Conservation (phyloP, 92 coral and sea anemone genomes). For the Parazoanthus darwini region DNA sequence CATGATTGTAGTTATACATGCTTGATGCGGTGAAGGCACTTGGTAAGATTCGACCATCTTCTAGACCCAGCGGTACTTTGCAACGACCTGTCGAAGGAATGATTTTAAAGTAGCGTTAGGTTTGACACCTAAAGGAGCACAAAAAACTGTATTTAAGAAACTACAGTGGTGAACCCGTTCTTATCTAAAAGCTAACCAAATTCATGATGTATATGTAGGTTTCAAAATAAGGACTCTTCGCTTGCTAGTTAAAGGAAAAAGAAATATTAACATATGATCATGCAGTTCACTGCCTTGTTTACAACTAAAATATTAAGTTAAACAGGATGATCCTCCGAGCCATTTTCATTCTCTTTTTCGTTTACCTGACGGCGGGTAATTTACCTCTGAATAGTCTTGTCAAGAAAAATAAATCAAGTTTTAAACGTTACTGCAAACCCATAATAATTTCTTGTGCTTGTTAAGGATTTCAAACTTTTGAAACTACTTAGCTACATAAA, state of each 20-base stretch:
- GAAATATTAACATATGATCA: no score
- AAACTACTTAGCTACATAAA: no score
- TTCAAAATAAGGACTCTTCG: no score
- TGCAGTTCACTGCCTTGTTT: no score
- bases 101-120: background rate
- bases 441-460: background rate
- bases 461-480: no score
- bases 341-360: no score
- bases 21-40: conserved; percentile 44
- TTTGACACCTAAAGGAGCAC: background rate
- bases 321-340: no score
- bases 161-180: background rate
- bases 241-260: no score
- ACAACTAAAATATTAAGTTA: no score
- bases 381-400: background rate
- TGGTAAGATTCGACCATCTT: conserved; percentile 38
- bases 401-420: background rate
- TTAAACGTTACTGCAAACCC: background rate
- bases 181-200: no score
- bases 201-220: background rate
- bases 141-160: background rate
- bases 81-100: conserved; percentile 3
- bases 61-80: conserved; percentile 37
- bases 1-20: background rate
- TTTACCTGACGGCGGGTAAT: background rate